These are phyloP conservation scores for Trichonephila clavipes DNA, from an alignment of 1,140 invertebrate genomes.

Conservation along the genomic window DNA sequence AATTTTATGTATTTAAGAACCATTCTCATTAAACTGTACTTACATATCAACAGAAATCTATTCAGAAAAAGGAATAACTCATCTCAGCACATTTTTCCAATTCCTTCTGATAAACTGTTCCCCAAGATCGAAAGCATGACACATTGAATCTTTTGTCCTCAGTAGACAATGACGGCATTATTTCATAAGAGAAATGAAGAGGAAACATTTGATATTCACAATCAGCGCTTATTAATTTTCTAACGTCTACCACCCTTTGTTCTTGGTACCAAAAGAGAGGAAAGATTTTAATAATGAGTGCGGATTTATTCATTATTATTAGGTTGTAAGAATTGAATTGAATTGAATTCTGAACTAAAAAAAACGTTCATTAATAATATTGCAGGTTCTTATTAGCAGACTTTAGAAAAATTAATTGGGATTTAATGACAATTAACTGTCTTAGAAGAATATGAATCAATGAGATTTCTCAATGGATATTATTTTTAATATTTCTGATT, in stretches of 20 bases:
- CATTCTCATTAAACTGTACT: too few species aligned
- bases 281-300: too few species aligned
- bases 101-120: neutral
- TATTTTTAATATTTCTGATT: too few species aligned
- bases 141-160: neutral
- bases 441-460: too few species aligned
- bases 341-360: neutral
- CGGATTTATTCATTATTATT: too few species aligned
- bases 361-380: neutral
- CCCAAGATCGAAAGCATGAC: neutral
- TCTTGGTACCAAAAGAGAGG: too few species aligned
- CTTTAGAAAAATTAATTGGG: too few species aligned
- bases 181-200: neutral
- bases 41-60: neutral
- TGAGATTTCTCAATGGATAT: too few species aligned
- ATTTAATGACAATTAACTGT: too few species aligned
- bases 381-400: too few species aligned
- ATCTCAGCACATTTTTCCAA: neutral
- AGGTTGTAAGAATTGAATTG: too few species aligned
- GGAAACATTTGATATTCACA: neutral
- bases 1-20: too few species aligned
- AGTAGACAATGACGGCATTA: neutral
- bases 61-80: neutral
- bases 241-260: neutral
- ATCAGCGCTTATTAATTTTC: neutral